Conservation (phyloP, 2,113 vertebrate genomes). For the Oceanites oceanicus region DNA sequence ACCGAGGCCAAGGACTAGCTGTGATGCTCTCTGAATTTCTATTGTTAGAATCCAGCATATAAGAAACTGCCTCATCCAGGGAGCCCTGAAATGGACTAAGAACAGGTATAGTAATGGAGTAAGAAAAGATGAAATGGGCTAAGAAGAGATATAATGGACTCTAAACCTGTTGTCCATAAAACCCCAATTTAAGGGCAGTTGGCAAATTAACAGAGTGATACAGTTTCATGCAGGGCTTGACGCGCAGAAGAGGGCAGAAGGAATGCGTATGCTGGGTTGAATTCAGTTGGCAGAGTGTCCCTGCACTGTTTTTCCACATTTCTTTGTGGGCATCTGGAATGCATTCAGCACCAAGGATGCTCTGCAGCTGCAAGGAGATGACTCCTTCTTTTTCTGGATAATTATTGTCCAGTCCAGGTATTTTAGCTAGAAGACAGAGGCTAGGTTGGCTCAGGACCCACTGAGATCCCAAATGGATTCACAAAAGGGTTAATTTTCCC, state of each 20-base stretch:
- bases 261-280: background rate
- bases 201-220: no score
- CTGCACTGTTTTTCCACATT: background rate
- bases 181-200: background rate
- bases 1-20: background rate
- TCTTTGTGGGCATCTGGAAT: background rate
- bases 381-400: background rate
- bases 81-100: background rate
- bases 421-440: background rate
- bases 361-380: background rate
- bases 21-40: background rate
- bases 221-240: accelerated
- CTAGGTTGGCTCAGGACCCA: background rate
- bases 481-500: background rate
- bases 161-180: accelerated
- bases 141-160: no score
- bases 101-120: accelerated
- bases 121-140: accelerated
- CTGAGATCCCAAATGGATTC: background rate
- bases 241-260: background rate
- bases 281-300: background rate
- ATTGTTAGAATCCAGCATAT: background rate
- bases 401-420: background rate
- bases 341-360: background rate
- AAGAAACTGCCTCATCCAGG: background rate